These are phyloP conservation scores for Thamnophis sirtalis DNA, from an alignment of 2,113 vertebrate genomes.

Conservation along the genomic window DNA sequence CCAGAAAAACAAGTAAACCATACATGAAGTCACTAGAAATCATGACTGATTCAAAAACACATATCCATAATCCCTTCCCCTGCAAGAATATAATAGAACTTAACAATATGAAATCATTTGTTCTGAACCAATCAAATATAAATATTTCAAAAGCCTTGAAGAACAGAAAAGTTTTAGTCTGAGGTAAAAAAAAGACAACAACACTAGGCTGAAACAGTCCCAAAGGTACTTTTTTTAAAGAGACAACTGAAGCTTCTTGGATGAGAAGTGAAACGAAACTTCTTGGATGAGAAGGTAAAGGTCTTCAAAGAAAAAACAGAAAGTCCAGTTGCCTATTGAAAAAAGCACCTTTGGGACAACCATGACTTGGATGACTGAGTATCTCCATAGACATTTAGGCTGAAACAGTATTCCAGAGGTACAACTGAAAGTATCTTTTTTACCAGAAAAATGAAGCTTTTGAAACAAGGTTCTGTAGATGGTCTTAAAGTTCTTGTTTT, in stretches of 20 bases:
- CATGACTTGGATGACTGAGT: too few species aligned
- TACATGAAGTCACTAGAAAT: neutral
- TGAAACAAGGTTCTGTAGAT: neutral
- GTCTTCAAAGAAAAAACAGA: too few species aligned
- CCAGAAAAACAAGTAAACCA: neutral
- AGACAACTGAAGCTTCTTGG: too few species aligned
- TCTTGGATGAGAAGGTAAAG: too few species aligned
- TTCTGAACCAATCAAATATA: neutral
- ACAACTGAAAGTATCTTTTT: neutral
- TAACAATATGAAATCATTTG: neutral
- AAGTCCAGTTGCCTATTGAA: too few species aligned
- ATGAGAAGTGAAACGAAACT: too few species aligned
- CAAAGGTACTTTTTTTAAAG: too few species aligned
- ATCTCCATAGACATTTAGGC: neutral
- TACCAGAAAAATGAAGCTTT: neutral
- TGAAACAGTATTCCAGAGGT: neutral
- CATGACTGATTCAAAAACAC: neutral
- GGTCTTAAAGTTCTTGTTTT: neutral
- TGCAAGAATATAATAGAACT: neutral
- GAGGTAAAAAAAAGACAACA: neutral
- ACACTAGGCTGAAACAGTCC: neutral
- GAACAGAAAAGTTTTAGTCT: neutral
- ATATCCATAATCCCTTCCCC: neutral
- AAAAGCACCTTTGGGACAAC: too few species aligned
- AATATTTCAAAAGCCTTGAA: neutral